A percentile compares a stretch with the other conserved stretches of the same genome.
These are phyloP conservation scores for Folsomia candida DNA, from an alignment of 2,888 invertebrate species.

Conservation along the genomic window DNA sequence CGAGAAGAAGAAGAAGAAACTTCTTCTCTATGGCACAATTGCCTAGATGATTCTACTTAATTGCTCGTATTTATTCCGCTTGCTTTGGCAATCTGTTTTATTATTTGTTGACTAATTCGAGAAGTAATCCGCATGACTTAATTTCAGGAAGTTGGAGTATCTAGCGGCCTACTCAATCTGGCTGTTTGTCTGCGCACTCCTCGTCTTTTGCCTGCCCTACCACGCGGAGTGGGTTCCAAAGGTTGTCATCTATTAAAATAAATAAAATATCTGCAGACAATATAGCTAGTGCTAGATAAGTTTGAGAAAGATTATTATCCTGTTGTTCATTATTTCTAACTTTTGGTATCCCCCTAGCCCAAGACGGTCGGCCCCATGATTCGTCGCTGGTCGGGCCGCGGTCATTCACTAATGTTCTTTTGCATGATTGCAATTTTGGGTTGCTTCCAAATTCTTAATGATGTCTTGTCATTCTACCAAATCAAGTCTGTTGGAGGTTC, in stretches of 20 bases:
- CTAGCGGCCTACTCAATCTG: conserved; percentile 37
- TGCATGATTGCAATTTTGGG: conserved; percentile 42
- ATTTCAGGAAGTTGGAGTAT: conserved; percentile 45
- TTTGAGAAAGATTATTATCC: too few relatives aligned
- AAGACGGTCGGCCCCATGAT: conserved; percentile 47
- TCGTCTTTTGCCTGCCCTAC: conserved; percentile 40
- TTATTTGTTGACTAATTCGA: neutral
- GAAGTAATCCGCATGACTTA: neutral
- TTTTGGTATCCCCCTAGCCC: too few relatives aligned
- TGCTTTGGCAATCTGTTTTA: neutral
- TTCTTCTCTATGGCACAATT: too few relatives aligned
- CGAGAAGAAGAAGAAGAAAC: too few relatives aligned
- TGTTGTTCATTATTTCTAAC: too few relatives aligned
- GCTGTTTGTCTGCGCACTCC: conserved; percentile 32
- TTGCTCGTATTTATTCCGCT: neutral
- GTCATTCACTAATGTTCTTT: conserved; percentile 43
- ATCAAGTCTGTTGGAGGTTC: conserved; percentile 40
- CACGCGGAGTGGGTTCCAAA: conserved; percentile 45
- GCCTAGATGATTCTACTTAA: too few relatives aligned
- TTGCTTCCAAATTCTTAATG: conserved; percentile 42
- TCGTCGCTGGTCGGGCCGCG: conserved; percentile 41
- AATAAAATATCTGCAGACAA: too few relatives aligned
- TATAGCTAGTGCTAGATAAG: too few relatives aligned
- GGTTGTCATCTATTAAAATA: too few relatives aligned
- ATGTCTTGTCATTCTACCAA: conserved; percentile 45